phyloP scores from a whole-genome alignment of 2,888 invertebrate species.

The Anagyrus pseudococci region DNA sequence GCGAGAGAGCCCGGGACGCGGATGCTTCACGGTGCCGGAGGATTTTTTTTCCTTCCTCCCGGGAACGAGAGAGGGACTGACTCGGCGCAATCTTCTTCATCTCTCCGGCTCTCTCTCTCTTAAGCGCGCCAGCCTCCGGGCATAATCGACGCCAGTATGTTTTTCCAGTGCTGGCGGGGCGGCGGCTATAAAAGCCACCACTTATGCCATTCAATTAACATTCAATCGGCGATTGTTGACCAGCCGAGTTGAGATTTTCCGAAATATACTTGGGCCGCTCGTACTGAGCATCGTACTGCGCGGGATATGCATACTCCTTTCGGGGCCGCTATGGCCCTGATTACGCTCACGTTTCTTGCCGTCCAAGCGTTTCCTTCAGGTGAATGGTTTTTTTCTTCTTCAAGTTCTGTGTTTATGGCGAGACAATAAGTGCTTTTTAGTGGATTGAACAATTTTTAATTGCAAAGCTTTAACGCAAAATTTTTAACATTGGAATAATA shows the following conservation, averaged over 20 bases:
- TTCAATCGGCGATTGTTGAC: conserved; percentile 26
- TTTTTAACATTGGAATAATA: too few relatives aligned
- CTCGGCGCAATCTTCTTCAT: conserved; percentile 18
- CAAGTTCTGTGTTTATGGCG: not conserved
- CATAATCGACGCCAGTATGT: conserved; percentile 10
- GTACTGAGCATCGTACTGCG: not conserved
- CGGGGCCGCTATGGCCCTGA: conserved; percentile 28
- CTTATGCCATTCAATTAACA: conserved; percentile 25
- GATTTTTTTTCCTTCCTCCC: conserved; percentile 19
- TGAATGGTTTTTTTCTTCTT: conserved; percentile 25
- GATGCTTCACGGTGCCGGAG: not conserved
- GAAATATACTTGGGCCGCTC: not conserved
- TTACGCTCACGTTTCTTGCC: not conserved
- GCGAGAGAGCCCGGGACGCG: too few relatives aligned
- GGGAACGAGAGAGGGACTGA: too few relatives aligned
- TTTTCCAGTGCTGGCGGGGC: conserved; percentile 19
- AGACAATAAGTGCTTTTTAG: not conserved
- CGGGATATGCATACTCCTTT: conserved; percentile 13
- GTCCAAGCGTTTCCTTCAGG: conserved; percentile 25
- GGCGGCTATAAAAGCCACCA: conserved; percentile 34
- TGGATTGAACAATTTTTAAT: not conserved
- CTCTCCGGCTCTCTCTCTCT: conserved; percentile 18
- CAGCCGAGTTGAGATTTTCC: conserved; percentile 1
- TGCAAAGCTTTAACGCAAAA: conserved; percentile 1
- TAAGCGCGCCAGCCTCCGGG: conserved; percentile 28